phyloP scores from a whole-genome alignment of 1,140 invertebrate genomes.

The Panagrolaimus sp. region DNA sequence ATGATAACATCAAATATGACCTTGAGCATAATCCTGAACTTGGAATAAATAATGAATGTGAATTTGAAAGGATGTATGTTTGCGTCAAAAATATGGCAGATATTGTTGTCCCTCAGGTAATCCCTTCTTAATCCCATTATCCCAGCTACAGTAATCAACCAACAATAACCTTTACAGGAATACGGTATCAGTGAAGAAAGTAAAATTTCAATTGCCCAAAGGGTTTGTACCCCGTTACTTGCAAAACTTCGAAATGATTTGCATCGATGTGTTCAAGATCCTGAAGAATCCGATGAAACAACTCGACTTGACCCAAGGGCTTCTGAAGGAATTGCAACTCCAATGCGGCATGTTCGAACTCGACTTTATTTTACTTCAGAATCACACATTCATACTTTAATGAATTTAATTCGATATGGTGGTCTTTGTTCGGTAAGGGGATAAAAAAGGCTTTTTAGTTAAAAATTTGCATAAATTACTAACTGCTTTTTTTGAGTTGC shows the following conservation, averaged over 20 bases:
- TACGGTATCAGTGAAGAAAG: constrained; percentile 92
- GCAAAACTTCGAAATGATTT: constrained; percentile 92
- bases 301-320: constrained; percentile 83
- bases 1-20: constrained; percentile 99
- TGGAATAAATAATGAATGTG: constrained; percentile 66
- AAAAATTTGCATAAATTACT: too few species aligned
- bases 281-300: constrained; percentile 67
- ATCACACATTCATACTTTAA: constrained; percentile 93
- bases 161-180: constrained; percentile 65
- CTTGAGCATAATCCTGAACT: constrained; percentile 91
- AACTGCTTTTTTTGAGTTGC: too few species aligned
- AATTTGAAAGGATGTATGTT: constrained; percentile 58
- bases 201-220: constrained; percentile 91
- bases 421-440: constrained; percentile 65
- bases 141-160: neutral
- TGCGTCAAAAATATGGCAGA: constrained; percentile 84
- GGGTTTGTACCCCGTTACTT: constrained; percentile 89
- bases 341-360: constrained; percentile 90
- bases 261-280: constrained; percentile 65
- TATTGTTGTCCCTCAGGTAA: constrained; percentile 90
- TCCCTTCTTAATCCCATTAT: constrained; percentile 10
- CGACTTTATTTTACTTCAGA: constrained; percentile 92
- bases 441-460: too few species aligned
- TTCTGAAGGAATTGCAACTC: constrained; percentile 93
- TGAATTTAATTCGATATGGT: constrained; percentile 89